Evolutionary conservation across 2,797 vertebrate species (phyloP).

Genomic region (Megalops cyprinoides): DNA sequence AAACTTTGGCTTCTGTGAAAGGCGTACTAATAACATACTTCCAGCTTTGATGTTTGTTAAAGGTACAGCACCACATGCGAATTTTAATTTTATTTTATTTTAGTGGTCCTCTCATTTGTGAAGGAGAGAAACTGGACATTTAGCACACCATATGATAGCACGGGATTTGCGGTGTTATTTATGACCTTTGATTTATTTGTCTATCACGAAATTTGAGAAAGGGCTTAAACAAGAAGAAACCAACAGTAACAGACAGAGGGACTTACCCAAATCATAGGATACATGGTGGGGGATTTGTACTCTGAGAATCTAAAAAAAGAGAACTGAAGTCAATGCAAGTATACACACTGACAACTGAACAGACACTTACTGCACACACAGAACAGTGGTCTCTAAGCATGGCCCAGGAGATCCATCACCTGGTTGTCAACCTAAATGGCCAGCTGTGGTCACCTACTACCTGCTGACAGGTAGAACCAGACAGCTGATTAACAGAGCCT

Average conservation of each 20-base stretch:
- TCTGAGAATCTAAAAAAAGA: slow-evolving; percentile 74
- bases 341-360: background rate
- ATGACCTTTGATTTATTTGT: background rate
- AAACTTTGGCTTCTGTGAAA: no score
- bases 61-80: background rate
- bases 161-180: background rate
- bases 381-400: no score
- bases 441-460: no score
- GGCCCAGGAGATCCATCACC: no score
- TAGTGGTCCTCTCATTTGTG: background rate
- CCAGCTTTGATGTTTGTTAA: background rate
- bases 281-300: slow-evolving; percentile 65
- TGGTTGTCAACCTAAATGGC: no score
- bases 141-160: background rate
- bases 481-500: no score
- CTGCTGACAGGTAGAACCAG: no score
- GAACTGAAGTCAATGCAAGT: slow-evolving; percentile 19
- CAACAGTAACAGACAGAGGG: background rate
- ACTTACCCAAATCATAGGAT: slow-evolving; percentile 81
- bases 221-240: background rate
- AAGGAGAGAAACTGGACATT: background rate
- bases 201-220: background rate
- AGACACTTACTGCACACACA: no score
- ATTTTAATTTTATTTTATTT: background rate
- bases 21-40: no score